A percentile compares a stretch with the other conserved stretches of the same genome.
Conservation (phyloP, 2,888 invertebrate genomes). For the Stenurella melanura region DNA sequence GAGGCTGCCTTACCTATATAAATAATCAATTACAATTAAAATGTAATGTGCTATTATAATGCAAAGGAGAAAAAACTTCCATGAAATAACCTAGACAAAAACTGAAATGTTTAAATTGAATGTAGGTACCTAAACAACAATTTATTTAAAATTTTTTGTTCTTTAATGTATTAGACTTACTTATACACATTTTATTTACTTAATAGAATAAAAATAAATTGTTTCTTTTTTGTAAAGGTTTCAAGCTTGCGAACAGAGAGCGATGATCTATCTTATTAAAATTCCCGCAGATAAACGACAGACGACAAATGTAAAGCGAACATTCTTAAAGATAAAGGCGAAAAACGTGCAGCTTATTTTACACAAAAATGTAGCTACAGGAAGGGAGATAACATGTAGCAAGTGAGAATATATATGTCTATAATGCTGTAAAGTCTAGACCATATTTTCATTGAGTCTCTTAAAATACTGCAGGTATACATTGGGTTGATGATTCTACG, state of each 20-base stretch:
- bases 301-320: constrained; percentile 9
- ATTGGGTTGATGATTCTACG: too few species aligned
- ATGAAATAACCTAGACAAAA: constrained; percentile 2
- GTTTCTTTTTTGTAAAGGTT: neutral
- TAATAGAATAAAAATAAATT: neutral
- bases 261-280: neutral
- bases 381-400: neutral
- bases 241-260: neutral
- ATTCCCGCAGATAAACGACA: constrained; percentile 12
- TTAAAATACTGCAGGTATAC: too few species aligned
- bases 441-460: neutral
- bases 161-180: neutral
- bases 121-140: neutral
- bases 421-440: neutral
- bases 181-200: constrained; percentile 9
- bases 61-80: neutral
- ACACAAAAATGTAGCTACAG: neutral
- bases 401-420: neutral
- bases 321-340: constrained; percentile 10
- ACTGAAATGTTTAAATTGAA: constrained; percentile 17
- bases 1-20: neutral
- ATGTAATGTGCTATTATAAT: neutral
- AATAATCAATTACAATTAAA: constrained; percentile 11
- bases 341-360: constrained; percentile 11
- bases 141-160: neutral